phyloP scores from a whole-genome alignment of 2,113 vertebrate species.

The Leucopsar rothschildi region DNA sequence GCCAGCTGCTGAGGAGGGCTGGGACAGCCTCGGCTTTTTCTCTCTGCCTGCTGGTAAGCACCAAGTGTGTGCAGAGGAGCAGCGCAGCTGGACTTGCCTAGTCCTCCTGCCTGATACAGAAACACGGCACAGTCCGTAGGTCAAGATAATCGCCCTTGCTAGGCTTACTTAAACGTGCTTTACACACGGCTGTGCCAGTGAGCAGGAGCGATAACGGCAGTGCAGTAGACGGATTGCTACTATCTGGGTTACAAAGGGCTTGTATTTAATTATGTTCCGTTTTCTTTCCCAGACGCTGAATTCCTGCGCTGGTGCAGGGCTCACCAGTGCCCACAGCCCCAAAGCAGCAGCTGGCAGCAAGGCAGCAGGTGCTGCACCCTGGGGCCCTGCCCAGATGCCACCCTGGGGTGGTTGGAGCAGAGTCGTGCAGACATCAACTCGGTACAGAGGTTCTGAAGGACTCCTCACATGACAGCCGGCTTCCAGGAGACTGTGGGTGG shows the following conservation, averaged over 20 bases:
- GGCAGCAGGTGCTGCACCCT: rapidly evolving
- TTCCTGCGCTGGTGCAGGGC: neutral
- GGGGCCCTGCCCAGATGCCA: neutral
- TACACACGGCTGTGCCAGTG: neutral
- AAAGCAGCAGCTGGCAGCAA: neutral
- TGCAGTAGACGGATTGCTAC: neutral
- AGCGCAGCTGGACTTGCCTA: neutral
- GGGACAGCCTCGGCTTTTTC: neutral
- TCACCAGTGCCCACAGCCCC: rapidly evolving
- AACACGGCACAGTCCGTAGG: neutral
- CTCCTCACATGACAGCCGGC: rapidly evolving
- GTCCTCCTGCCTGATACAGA: rapidly evolving
- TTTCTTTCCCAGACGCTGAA: neutral
- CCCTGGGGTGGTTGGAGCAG: neutral
- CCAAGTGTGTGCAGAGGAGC: too few species aligned
- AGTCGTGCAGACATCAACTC: rapidly evolving
- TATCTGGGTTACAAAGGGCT: neutral
- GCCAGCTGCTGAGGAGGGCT: neutral
- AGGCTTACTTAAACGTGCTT: neutral
- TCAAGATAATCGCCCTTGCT: neutral
- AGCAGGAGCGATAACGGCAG: neutral
- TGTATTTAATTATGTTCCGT: neutral
- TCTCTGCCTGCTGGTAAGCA: neutral
- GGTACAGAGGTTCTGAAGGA: neutral
- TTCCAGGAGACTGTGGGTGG: neutral